phyloP scores from a whole-genome alignment of 2,797 vertebrate genomes.

The Malacoraja senta region DNA sequence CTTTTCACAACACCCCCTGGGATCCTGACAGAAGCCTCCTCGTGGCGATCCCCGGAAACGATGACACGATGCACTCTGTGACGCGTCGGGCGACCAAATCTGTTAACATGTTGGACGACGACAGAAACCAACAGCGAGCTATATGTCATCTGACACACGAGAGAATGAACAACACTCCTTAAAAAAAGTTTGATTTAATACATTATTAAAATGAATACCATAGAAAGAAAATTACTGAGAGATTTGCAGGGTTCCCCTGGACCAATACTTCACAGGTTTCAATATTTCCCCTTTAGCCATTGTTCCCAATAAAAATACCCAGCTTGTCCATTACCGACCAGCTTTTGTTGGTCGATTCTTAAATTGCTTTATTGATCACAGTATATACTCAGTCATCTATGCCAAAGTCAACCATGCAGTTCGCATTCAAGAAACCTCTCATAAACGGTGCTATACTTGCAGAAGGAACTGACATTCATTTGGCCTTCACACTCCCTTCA shows the following conservation, averaged over 20 bases:
- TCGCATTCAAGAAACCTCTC: neutral
- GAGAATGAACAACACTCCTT: neutral
- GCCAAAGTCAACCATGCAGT: conserved; percentile 6
- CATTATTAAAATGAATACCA: neutral
- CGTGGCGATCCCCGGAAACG: too few species aligned
- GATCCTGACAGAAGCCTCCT: too few species aligned
- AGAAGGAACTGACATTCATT: neutral
- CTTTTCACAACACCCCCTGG: too few species aligned
- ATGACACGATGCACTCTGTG: too few species aligned
- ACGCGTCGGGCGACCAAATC: too few species aligned
- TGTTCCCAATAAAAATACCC: conserved; percentile 24
- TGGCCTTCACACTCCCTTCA: neutral
- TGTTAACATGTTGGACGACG: too few species aligned
- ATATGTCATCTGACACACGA: too few species aligned
- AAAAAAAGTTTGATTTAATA: neutral
- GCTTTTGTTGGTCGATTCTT: neutral
- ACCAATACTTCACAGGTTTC: neutral
- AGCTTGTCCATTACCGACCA: neutral
- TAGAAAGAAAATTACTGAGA: neutral
- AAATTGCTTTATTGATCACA: conserved; percentile 25
- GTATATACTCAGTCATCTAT: neutral
- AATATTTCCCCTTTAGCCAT: neutral
- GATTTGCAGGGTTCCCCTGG: neutral
- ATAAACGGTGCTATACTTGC: conserved; percentile 2
- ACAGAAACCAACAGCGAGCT: too few species aligned